Conservation (phyloP, 2,888 invertebrate genomes). For the Apodemia duryi region DNA sequence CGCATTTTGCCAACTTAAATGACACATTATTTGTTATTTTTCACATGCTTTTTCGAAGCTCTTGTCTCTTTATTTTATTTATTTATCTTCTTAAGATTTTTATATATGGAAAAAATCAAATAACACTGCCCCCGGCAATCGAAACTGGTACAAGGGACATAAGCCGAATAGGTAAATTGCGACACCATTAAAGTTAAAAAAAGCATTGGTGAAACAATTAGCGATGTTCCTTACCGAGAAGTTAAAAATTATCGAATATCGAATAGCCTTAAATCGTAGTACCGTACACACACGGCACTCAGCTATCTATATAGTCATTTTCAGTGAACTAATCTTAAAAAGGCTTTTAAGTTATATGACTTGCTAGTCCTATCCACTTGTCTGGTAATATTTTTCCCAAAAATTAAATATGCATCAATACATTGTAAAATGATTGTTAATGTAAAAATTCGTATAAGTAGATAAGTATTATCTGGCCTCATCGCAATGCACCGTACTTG, state of each 20-base stretch:
- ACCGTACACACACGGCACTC: neutral
- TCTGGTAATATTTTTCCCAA: neutral
- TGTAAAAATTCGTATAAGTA: neutral
- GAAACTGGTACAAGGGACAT: too few species aligned
- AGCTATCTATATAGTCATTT: neutral
- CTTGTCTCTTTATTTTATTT: too few species aligned
- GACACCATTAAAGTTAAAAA: too few species aligned
- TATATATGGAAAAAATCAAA: too few species aligned
- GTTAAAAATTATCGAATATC: neutral
- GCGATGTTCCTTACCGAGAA: too few species aligned
- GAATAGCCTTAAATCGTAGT: neutral
- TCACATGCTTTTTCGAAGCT: too few species aligned
- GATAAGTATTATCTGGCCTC: constrained; percentile 1
- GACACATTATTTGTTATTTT: too few species aligned
- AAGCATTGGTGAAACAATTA: too few species aligned
- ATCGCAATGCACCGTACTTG: neutral
- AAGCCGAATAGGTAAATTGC: too few species aligned
- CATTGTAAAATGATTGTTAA: constrained; percentile 3
- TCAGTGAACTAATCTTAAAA: neutral
- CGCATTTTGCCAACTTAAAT: too few species aligned
- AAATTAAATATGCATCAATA: neutral
- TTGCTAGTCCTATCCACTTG: neutral
- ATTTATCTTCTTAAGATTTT: too few species aligned
- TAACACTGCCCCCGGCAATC: too few species aligned
- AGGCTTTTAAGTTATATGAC: neutral